Conservation (phyloP, 2,113 vertebrate genomes). For the Campylomormyrus tamandua region DNA sequence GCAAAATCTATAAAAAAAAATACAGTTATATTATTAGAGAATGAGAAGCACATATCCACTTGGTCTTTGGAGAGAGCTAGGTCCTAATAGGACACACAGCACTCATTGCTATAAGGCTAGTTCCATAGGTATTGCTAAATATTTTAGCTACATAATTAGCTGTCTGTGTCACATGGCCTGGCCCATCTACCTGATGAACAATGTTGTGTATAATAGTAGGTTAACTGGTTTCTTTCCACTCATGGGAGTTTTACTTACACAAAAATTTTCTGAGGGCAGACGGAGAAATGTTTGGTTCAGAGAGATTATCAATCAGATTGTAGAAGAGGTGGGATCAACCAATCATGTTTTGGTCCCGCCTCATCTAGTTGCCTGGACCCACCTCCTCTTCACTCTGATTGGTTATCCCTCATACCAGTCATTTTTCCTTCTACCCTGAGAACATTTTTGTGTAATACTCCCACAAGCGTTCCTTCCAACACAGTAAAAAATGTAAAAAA, state of each 20-base stretch:
- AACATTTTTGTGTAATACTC: no score
- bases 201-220: background rate
- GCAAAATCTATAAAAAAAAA: constrained; percentile 56
- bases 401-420: no score
- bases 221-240: background rate
- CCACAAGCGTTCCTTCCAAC: background rate
- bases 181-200: background rate
- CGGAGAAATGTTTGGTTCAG: no score
- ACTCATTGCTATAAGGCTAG: background rate
- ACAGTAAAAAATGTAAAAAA: background rate
- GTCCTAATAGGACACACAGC: background rate
- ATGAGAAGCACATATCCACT: background rate
- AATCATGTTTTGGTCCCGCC: no score
- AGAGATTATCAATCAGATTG: no score
- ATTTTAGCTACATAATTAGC: background rate
- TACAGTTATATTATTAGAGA: background rate
- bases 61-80: background rate
- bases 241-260: no score
- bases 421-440: no score
- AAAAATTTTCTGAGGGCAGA: no score
- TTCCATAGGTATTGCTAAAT: background rate
- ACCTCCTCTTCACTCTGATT: no score
- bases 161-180: background rate
- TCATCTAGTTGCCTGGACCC: no score
- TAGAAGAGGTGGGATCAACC: no score